Conservation (phyloP, 2,113 vertebrate genomes). For the Phaethornis superciliosus region DNA sequence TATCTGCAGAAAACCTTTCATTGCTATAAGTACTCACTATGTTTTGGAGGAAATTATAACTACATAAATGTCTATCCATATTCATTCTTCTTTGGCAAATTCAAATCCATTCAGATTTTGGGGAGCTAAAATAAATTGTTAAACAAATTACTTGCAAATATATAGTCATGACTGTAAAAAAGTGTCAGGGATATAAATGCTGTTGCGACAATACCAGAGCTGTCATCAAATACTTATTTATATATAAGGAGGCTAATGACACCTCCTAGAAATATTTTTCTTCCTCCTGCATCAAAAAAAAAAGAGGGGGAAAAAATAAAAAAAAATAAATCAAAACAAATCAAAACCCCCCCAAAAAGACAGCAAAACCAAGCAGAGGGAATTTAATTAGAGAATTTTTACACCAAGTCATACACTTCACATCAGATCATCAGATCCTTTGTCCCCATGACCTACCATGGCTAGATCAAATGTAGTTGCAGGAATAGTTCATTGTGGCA, state of each 20-base stretch:
- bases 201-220: background rate
- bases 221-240: background rate
- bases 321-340: no score
- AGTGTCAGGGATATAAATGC: background rate
- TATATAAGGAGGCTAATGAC: background rate
- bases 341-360: no score
- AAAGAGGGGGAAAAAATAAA: no score
- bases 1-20: background rate
- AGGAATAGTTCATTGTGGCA: background rate
- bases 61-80: background rate
- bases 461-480: background rate
- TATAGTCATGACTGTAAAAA: background rate
- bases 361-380: background rate
- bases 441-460: background rate
- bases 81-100: constrained; percentile 25
- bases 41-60: background rate
- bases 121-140: constrained; percentile 8
- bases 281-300: background rate
- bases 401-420: background rate
- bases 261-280: background rate
- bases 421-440: background rate
- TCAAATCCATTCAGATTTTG: constrained; percentile 21
- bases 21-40: background rate
- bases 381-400: background rate
- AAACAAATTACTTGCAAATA: background rate